Conservation (phyloP, 2,888 invertebrate species). For the Rhagonycha fulva region DNA sequence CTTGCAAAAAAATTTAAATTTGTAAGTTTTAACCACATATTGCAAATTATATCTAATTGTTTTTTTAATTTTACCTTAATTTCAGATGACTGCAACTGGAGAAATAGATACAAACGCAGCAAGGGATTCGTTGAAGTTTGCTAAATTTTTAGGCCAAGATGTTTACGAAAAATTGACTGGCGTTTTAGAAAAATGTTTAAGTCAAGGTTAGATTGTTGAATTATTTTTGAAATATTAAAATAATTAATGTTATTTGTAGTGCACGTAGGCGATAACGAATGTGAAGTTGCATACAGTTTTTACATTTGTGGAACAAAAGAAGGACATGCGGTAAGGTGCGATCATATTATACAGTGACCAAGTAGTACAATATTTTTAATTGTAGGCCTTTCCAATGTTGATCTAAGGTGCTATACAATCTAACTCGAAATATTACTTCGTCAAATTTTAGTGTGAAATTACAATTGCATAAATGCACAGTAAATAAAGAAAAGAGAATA, state of each 20-base stretch:
- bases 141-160: neutral
- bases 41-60: too few relatives aligned
- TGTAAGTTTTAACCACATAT: too few relatives aligned
- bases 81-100: neutral
- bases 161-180: neutral
- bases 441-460: too few relatives aligned
- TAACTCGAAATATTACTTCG: too few relatives aligned
- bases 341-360: too few relatives aligned
- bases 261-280: neutral
- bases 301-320: neutral
- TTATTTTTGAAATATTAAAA: neutral
- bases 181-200: neutral
- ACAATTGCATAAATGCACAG: too few relatives aligned
- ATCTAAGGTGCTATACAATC: too few relatives aligned
- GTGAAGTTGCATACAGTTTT: neutral
- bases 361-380: too few relatives aligned
- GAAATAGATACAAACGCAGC: neutral
- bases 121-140: neutral
- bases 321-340: neutral
- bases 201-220: neutral
- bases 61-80: too few relatives aligned
- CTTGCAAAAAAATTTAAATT: too few relatives aligned
- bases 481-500: too few relatives aligned
- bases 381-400: too few relatives aligned
- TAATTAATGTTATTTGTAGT: neutral